A percentile compares a stretch with the other conserved stretches of the same genome.
Conservation (phyloP, 2,888 invertebrate genomes). For the Trimorus sp. region DNA sequence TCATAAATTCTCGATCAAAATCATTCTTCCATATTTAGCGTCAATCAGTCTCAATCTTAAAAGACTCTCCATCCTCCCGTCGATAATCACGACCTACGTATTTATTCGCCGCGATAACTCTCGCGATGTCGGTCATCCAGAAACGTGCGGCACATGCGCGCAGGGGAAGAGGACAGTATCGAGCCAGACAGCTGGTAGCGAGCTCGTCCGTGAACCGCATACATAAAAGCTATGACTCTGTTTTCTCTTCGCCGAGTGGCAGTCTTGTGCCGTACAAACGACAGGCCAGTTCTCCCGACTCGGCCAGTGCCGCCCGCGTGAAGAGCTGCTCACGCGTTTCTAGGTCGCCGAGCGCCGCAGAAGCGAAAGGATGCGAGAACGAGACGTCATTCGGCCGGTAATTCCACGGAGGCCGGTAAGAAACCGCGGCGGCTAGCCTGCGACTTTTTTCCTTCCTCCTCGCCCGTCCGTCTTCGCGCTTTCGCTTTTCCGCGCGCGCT, state of each 20-base stretch:
- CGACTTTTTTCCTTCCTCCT: not conserved
- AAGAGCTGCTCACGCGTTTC: slow-evolving; percentile 63
- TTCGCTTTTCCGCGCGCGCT: not conserved
- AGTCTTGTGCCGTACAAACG: slow-evolving; percentile 65
- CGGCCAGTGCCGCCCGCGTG: slow-evolving; percentile 60
- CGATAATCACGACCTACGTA: slow-evolving; percentile 31
- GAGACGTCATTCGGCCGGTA: slow-evolving; percentile 71
- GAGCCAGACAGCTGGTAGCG: slow-evolving; percentile 78
- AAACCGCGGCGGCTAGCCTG: slow-evolving; percentile 33
- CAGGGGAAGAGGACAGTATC: slow-evolving; percentile 77
- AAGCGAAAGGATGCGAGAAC: slow-evolving; percentile 70
- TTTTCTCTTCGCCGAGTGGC: slow-evolving; percentile 63
- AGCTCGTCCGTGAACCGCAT: slow-evolving; percentile 61
- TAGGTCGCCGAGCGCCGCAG: slow-evolving; percentile 47
- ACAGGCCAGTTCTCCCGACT: slow-evolving; percentile 54
- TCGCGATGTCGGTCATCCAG: slow-evolving; percentile 62
- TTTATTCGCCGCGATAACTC: slow-evolving; percentile 43
- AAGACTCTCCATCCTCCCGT: too few species aligned
- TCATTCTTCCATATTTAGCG: too few species aligned
- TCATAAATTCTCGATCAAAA: too few species aligned
- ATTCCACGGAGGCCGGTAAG: slow-evolving; percentile 75
- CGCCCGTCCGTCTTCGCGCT: not conserved
- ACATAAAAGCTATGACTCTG: slow-evolving; percentile 62
- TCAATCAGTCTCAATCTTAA: too few species aligned
- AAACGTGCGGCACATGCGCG: slow-evolving; percentile 75